These are phyloP conservation scores for Myodes glareolus DNA, from an alignment of 2,113 vertebrate species.

Conservation along the genomic window DNA sequence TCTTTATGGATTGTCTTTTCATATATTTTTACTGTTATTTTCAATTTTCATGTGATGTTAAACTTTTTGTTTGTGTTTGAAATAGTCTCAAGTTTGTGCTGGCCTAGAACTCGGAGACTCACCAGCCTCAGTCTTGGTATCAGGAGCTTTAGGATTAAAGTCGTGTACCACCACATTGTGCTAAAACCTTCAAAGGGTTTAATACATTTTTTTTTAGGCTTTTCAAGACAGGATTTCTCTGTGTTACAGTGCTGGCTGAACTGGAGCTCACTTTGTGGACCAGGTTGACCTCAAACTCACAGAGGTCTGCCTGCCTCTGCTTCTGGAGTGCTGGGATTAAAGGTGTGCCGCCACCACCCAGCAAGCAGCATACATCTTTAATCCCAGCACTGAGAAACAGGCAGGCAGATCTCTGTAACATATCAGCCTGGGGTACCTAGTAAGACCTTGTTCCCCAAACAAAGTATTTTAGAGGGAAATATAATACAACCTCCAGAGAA, in stretches of 20 bases:
- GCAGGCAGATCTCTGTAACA: background rate
- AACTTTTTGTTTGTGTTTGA: background rate
- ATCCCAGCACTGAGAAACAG: background rate
- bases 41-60: background rate
- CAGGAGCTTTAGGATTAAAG: background rate
- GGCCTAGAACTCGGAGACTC: background rate
- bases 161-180: background rate
- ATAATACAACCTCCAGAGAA: background rate
- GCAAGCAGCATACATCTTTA: background rate
- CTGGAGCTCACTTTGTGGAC: no score
- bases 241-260: no score
- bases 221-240: no score
- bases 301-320: no score
- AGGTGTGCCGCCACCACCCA: no score
- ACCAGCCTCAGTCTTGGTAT: background rate
- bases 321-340: no score
- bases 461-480: background rate
- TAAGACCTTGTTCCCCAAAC: background rate
- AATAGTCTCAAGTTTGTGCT: background rate
- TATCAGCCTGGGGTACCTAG: background rate
- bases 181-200: background rate
- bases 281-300: no score
- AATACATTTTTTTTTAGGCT: background rate
- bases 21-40: background rate
- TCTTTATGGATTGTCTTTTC: background rate